Percentiles rank a stretch among this genome's conserved stretches.
Evolutionary conservation across 2,113 vertebrate genomes (phyloP).

Genomic region (Camelus bactrianus): DNA sequence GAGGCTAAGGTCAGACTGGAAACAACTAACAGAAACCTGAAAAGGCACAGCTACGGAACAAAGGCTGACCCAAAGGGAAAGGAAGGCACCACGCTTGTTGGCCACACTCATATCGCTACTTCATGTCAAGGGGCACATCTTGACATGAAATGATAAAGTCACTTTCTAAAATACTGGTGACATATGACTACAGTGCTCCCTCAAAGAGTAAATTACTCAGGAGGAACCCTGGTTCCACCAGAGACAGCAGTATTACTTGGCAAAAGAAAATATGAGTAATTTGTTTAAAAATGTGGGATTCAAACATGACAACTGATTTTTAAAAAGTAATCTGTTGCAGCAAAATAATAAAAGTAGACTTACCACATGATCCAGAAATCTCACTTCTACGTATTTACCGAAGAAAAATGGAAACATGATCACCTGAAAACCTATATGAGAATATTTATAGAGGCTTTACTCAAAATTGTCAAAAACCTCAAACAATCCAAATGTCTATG

Average conservation of each 20-base stretch:
- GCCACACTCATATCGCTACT: neutral
- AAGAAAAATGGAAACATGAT: neutral
- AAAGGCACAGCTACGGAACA: fast-evolving
- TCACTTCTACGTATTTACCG: neutral
- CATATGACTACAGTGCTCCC: neutral
- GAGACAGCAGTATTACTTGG: neutral
- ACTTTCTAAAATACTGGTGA: neutral
- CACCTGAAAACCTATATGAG: neutral
- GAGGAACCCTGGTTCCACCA: neutral
- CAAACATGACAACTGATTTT: neutral
- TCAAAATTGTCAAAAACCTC: neutral
- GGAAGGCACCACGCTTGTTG: neutral
- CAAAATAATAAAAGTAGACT: neutral
- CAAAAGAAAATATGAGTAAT: neutral
- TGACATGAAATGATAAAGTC: neutral
- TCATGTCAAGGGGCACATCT: neutral
- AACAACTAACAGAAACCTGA: neutral
- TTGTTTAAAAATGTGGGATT: neutral
- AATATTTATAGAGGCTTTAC: neutral
- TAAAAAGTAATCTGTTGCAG: neutral
- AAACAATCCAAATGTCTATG: neutral
- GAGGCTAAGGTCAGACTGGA: neutral
- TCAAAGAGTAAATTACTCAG: neutral
- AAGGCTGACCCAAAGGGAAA: neutral
- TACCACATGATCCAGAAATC: neutral